These are phyloP conservation scores for Drosophila crucigera DNA, from an alignment of 2,888 invertebrate genomes.

Conservation along the genomic window DNA sequence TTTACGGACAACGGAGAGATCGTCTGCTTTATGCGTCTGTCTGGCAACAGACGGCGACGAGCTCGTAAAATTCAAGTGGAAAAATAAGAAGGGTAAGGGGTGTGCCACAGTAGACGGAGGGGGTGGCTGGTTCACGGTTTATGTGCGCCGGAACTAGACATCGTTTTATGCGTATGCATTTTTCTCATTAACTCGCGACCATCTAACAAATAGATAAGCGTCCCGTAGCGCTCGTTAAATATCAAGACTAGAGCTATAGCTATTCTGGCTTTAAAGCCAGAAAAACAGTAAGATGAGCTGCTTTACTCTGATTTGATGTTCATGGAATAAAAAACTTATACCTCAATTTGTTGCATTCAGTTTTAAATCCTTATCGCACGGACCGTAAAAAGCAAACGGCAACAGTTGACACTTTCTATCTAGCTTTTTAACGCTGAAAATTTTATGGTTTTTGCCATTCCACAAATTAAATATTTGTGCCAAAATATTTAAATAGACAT, in stretches of 20 bases:
- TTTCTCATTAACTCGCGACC: conserved; percentile 72
- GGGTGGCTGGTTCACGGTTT: conserved; percentile 44
- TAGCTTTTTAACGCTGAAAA: not conserved
- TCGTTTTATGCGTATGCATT: conserved; percentile 72
- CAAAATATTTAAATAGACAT: conserved; percentile 4
- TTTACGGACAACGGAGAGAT: conserved; percentile 61
- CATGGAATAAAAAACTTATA: conserved; percentile 2
- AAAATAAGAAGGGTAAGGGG: not conserved
- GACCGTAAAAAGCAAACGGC: conserved; percentile 1
- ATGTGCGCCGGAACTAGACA: conserved; percentile 73
- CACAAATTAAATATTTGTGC: conserved; percentile 13
- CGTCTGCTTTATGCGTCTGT: conserved; percentile 71
- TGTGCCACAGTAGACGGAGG: not conserved
- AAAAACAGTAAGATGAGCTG: conserved; percentile 19
- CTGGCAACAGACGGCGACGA: conserved; percentile 50
- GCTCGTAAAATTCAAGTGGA: conserved; percentile 62
- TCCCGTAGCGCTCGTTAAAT: conserved; percentile 62
- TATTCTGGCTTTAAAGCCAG: conserved; percentile 40
- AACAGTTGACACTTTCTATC: conserved; percentile 5
- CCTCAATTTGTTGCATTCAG: conserved; percentile 1
- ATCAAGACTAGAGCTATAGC: conserved; percentile 40
- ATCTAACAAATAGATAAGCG: conserved; percentile 66
- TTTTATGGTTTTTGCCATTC: not conserved
- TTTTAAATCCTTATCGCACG: conserved; percentile 4
- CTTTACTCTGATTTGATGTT: conserved; percentile 24